Evolutionary conservation across 2,797 vertebrate species (phyloP).

Genomic region (Scarus forsteni): DNA sequence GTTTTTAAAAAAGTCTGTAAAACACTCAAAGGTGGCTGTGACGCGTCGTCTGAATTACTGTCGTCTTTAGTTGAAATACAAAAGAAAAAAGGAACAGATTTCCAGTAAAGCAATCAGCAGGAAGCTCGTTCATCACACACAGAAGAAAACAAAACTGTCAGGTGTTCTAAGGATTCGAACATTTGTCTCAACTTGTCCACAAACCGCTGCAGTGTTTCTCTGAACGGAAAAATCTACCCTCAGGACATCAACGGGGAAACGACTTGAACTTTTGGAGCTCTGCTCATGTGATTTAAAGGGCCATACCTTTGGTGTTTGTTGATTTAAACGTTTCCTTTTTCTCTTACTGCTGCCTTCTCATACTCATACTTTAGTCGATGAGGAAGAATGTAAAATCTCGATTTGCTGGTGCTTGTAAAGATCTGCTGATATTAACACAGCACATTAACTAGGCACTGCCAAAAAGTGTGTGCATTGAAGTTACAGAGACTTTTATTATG

Average conservation of each 20-base stretch:
- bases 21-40: not conserved
- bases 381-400: no score
- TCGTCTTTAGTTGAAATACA: not conserved
- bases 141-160: not conserved
- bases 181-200: not conserved
- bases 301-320: not conserved
- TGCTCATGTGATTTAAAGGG: not conserved
- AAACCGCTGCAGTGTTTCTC: not conserved
- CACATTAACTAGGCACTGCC: no score
- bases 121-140: slow-evolving; percentile 9
- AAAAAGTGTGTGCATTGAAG: no score
- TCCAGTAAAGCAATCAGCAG: slow-evolving; percentile 22
- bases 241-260: not conserved
- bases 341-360: no score
- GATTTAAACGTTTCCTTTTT: not conserved
- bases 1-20: slow-evolving; percentile 1
- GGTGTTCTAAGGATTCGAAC: slow-evolving; percentile 1
- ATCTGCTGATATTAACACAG: no score
- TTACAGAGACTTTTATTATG: no score
- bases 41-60: slow-evolving; percentile 1
- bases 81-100: not conserved
- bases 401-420: no score
- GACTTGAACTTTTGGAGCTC: not conserved
- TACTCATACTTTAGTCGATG: not conserved
- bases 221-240: not conserved